phyloP scores from a whole-genome alignment of 2,113 vertebrate genomes.

The Erpornis zantholeuca region DNA sequence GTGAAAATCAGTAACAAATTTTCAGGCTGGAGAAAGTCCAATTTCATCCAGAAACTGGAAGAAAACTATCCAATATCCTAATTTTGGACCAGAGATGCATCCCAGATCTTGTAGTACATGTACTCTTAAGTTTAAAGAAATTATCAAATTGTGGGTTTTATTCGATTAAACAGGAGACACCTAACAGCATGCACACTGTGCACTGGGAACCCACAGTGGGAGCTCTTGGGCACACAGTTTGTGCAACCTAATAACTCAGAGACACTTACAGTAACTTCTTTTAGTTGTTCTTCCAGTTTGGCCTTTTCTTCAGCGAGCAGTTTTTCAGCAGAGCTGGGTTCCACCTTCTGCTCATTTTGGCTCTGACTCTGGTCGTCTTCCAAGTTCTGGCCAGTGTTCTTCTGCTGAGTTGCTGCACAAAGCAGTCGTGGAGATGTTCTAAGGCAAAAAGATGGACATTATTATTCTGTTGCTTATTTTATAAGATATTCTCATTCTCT shows the following conservation, averaged over 20 bases:
- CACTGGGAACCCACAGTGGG: not conserved
- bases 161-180: not conserved
- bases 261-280: constrained; percentile 82
- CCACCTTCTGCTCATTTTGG: constrained; percentile 72
- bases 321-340: constrained; percentile 74
- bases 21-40: not conserved
- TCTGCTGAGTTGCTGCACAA: constrained; percentile 87
- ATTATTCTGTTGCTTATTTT: not conserved
- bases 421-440: constrained; percentile 77
- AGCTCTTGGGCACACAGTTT: accelerated
- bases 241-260: not conserved
- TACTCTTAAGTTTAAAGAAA: not conserved
- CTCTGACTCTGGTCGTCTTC: constrained; percentile 79
- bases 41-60: not conserved
- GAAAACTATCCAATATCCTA: not conserved
- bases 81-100: not conserved
- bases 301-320: constrained; percentile 80
- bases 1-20: not conserved
- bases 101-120: not conserved
- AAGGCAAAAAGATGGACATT: not conserved
- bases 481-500: not conserved
- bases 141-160: not conserved
- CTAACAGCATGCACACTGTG: not conserved
- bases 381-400: constrained; percentile 74
- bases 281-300: constrained; percentile 89